Conservation (phyloP, 2,113 vertebrate genomes). For the Lampris megalopsis region DNA sequence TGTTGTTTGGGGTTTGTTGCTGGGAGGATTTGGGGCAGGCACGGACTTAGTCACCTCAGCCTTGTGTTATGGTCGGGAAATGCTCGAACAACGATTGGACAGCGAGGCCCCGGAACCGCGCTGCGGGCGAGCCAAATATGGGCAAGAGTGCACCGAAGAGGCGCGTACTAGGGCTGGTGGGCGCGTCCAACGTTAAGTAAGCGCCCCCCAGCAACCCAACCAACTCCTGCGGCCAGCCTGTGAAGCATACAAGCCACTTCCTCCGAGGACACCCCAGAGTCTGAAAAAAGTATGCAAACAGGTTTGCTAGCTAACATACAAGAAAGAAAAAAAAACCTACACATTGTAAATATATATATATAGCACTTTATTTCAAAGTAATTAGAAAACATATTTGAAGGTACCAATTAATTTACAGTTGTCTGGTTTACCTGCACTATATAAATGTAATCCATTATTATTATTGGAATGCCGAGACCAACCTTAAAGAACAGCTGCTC, state of each 20-base stretch:
- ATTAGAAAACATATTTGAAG: constrained; percentile 6
- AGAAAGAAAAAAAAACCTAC: background rate
- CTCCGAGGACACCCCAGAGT: too few species aligned
- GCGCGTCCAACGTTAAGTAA: constrained; percentile 48
- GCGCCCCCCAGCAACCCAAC: constrained; percentile 34
- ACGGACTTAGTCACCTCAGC: constrained; percentile 65
- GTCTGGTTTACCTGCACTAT: background rate
- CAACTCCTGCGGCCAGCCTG: constrained; percentile 21
- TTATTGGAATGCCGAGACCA: background rate
- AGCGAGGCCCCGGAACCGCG: constrained; percentile 66
- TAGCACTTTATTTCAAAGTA: background rate
- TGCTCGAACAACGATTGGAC: constrained; percentile 63
- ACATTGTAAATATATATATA: background rate
- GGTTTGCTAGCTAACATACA: background rate
- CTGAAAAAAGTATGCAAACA: too few species aligned
- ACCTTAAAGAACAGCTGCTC: background rate
- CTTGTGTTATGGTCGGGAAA: constrained; percentile 43
- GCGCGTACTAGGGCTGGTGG: constrained; percentile 27
- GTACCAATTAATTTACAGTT: constrained; percentile 24
- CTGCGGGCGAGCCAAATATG: constrained; percentile 68
- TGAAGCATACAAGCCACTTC: background rate
- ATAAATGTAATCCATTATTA: background rate
- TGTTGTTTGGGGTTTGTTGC: constrained; percentile 44
- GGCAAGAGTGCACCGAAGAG: constrained; percentile 40
- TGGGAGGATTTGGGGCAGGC: constrained; percentile 46